Conservation (phyloP, 2,888 invertebrate genomes). For the Leucophenga maculata region DNA sequence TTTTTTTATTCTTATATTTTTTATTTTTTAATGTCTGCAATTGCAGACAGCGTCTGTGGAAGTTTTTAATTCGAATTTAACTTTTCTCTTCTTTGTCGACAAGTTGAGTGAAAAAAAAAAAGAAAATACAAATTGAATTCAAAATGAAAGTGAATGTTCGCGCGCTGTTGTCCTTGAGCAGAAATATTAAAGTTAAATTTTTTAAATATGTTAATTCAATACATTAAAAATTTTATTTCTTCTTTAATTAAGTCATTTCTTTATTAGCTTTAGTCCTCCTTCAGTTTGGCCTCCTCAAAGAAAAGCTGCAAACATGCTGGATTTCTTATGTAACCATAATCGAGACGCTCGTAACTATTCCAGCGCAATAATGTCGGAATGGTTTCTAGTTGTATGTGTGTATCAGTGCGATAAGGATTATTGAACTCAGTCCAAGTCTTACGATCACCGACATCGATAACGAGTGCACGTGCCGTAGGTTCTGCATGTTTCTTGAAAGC, state of each 20-base stretch:
- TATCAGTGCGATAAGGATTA: constrained; percentile 83
- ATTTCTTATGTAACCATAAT: no score
- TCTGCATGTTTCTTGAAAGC: constrained; percentile 75
- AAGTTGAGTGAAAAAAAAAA: no score
- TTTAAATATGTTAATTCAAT: not conserved
- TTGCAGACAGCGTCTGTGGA: constrained; percentile 21
- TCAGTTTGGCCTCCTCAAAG: no score
- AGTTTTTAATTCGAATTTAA: constrained; percentile 26
- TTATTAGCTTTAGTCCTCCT: no score
- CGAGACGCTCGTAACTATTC: constrained; percentile 78
- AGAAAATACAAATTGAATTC: not conserved
- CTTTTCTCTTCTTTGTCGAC: not conserved
- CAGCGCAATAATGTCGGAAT: constrained; percentile 78
- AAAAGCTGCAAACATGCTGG: no score
- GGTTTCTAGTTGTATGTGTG: constrained; percentile 78
- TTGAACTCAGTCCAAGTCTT: constrained; percentile 82
- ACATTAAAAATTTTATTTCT: no score
- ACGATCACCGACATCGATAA: constrained; percentile 83
- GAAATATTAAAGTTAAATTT: constrained; percentile 17
- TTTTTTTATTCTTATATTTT: constrained; percentile 20
- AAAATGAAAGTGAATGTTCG: constrained; percentile 4
- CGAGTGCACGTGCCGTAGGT: constrained; percentile 76
- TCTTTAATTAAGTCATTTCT: no score
- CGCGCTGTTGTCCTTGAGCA: not conserved
- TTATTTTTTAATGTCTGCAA: constrained; percentile 24